A percentile compares a stretch with the other conserved stretches of the same genome.
Evolutionary conservation across 2,888 invertebrate genomes (phyloP).

Genomic region (Diploptera punctata): DNA sequence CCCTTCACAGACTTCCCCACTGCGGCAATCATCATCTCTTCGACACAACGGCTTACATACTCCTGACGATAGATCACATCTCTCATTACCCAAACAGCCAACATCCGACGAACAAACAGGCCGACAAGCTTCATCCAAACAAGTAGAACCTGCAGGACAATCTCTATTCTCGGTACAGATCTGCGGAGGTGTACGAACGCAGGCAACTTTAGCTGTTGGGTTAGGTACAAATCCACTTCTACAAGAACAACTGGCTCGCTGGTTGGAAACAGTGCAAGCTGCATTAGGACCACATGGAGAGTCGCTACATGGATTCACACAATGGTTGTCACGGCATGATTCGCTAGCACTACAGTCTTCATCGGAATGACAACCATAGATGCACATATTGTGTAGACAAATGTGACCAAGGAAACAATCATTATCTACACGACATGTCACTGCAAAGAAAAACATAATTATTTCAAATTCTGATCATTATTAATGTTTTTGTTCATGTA

Average conservation of each 20-base stretch:
- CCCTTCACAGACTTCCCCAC: slow-evolving; percentile 86
- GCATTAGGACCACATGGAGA: slow-evolving; percentile 88
- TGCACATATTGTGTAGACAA: slow-evolving; percentile 84
- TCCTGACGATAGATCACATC: slow-evolving; percentile 70
- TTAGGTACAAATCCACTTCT: slow-evolving; percentile 81
- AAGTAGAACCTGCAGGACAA: slow-evolving; percentile 73
- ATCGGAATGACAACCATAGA: slow-evolving; percentile 84
- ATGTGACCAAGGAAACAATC: slow-evolving; percentile 93
- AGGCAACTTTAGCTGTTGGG: slow-evolving; percentile 87
- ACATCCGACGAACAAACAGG: slow-evolving; percentile 77
- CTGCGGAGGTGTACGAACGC: slow-evolving; percentile 78
- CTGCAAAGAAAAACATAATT: slow-evolving; percentile 53
- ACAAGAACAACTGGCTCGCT: slow-evolving; percentile 83
- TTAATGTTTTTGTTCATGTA: no score
- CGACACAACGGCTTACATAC: slow-evolving; percentile 85
- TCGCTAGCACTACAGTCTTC: slow-evolving; percentile 88
- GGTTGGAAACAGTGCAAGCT: slow-evolving; percentile 78
- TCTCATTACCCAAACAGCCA: slow-evolving; percentile 83
- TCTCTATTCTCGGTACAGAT: slow-evolving; percentile 80
- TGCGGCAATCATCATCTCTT: slow-evolving; percentile 84
- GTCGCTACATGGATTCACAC: slow-evolving; percentile 76
- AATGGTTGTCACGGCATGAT: slow-evolving; percentile 81
- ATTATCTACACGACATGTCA: slow-evolving; percentile 89
- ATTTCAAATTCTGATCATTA: no score
- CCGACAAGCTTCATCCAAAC: slow-evolving; percentile 76